phyloP scores from a whole-genome alignment of 1,140 invertebrate species.

The Temnothorax nylanderi region DNA sequence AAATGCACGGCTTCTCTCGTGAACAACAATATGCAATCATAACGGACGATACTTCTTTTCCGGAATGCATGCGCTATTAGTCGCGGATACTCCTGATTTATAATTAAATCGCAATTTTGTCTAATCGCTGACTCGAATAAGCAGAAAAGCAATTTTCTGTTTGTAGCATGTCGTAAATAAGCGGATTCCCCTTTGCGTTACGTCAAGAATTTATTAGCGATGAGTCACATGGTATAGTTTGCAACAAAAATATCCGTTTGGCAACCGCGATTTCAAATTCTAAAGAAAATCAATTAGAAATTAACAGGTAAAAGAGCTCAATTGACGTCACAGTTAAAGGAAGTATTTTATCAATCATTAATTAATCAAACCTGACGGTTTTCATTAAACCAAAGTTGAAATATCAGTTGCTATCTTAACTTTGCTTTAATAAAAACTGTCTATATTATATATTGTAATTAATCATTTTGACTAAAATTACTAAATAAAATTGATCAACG shows the following conservation, averaged over 20 bases:
- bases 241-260: not conserved
- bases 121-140: constrained; percentile 53
- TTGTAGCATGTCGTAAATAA: constrained; percentile 38
- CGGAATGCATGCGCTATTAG: constrained; percentile 3
- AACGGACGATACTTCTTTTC: not conserved
- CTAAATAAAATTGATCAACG: not conserved
- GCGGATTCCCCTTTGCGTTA: constrained; percentile 32
- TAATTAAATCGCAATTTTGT: constrained; percentile 43
- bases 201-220: not conserved
- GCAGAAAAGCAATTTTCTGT: constrained; percentile 42
- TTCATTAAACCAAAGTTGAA: not conserved
- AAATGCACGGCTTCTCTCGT: not conserved
- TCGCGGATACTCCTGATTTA: constrained; percentile 24
- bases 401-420: not conserved
- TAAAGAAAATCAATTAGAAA: not conserved
- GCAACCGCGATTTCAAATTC: not conserved
- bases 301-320: not conserved
- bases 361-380: not conserved
- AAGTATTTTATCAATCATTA: not conserved
- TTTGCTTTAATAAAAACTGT: not conserved
- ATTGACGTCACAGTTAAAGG: not conserved
- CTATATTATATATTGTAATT: not conserved
- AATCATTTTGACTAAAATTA: not conserved
- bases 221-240: not conserved
- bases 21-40: not conserved